Base-by-base conservation (phyloP, 2,797 vertebrate genomes). In the Malurus leucopterus region DNA sequence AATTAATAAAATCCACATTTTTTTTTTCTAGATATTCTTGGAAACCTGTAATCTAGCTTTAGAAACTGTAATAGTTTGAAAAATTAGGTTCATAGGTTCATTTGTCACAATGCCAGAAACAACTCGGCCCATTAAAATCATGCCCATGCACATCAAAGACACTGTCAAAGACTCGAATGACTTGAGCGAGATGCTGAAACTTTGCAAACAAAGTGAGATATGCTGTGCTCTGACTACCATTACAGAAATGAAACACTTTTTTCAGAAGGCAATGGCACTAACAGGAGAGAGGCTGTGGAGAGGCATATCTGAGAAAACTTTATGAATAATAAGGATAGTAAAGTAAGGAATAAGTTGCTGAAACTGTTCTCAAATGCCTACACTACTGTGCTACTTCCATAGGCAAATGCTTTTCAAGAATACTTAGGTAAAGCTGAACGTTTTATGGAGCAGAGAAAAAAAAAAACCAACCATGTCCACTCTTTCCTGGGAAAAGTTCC, bases 51-150 rank as follows among this genome's bases (percentile, higher is more conserved):
- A 75, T 80, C 61, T 78, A 77, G 34, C 57, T 84, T 86, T 58
- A 92, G 26, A 88, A 63, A 63, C 20, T 29, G 21, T 27, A 89
- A 30, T 34, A 23, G 29, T 51, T 89, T 81, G 68, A 73, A 89
- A 92, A 86, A 83, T 53, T 4, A 73, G 17, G 59, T 76, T 73
- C 17, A 24, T 11, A 68, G 18, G 65, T 88, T 88, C 47, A 75
- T 86, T 80, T 92, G 47, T 69, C 76, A 91, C 38, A 53, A 83
- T 26, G 30, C 61, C 74, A 83, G 51, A 83, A 81, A 80, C 54
- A 77, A 85, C 24, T 23, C 3, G 4, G 17, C 14, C 61, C 21
- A 55, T 69, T 83, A 87, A 78, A 84, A 88, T 91, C 43, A 73
- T 54, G 54, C 18, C 57, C 50, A 58, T 74, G 72, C 26, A 54